A percentile compares a stretch with the other conserved stretches of the same genome.
phyloP scores from a whole-genome alignment of 2,888 invertebrate species.

The Bimastos eiseni region DNA sequence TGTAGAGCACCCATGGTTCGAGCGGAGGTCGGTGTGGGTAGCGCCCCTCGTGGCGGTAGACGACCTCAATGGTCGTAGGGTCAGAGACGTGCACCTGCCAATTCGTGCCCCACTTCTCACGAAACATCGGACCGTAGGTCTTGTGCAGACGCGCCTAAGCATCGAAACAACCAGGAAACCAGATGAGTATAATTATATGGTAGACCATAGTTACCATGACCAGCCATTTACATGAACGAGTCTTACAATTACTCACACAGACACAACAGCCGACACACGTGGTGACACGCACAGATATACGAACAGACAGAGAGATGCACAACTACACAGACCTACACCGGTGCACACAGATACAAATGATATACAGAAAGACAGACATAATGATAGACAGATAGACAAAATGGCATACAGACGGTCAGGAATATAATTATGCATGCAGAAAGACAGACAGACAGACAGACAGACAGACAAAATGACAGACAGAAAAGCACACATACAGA shows the following conservation, averaged over 20 bases:
- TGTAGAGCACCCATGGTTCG: constrained; percentile 78
- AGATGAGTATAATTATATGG: neutral
- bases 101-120: constrained; percentile 75
- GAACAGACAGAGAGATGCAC: neutral
- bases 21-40: constrained; percentile 72
- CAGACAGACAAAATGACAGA: neutral
- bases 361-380: neutral
- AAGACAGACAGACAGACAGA: neutral
- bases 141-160: constrained; percentile 43
- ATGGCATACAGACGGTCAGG: neutral
- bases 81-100: constrained; percentile 81
- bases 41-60: constrained; percentile 80
- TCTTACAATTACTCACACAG: neutral
- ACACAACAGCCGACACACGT: neutral
- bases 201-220: too few relatives aligned
- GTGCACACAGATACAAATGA: neutral
- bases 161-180: neutral
- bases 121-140: constrained; percentile 75
- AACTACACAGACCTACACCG: neutral
- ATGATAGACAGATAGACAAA: neutral
- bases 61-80: constrained; percentile 73
- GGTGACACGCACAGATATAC: too few relatives aligned
- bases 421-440: neutral
- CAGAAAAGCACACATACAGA: neutral
- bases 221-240: too few relatives aligned